A percentile compares a stretch with the other conserved stretches of the same genome.
Conservation (phyloP, 2,888 invertebrate genomes). For the Conus canariensis region DNA sequence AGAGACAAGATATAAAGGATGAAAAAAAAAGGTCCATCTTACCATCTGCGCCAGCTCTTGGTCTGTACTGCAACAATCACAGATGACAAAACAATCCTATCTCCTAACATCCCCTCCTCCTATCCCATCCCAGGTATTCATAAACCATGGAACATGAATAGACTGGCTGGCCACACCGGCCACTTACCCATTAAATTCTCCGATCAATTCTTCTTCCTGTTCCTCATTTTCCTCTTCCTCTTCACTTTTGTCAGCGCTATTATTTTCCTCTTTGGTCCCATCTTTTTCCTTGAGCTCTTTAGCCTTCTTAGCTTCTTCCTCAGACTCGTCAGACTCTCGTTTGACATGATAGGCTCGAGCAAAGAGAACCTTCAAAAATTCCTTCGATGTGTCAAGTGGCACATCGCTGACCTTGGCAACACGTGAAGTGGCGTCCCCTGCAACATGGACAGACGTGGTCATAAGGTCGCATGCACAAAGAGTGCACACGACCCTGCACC, state of each 20-base stretch:
- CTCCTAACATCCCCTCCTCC: background rate
- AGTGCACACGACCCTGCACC: constrained; percentile 20
- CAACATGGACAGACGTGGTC: constrained; percentile 33
- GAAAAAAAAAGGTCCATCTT: background rate
- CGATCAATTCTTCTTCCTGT: constrained; percentile 35
- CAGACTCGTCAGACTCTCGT: constrained; percentile 42
- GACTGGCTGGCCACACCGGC: constrained; percentile 6
- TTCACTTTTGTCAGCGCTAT: constrained; percentile 13
- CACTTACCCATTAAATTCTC: constrained; percentile 45
- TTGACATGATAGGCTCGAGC: constrained; percentile 40
- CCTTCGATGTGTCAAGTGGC: constrained; percentile 36
- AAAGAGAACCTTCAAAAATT: constrained; percentile 43
- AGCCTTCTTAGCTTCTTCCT: constrained; percentile 36
- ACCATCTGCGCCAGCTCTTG: background rate
- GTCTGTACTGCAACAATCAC: constrained; percentile 25
- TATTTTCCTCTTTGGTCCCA: constrained; percentile 24
- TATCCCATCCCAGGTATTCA: background rate
- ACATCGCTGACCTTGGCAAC: constrained; percentile 41
- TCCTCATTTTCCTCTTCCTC: constrained; percentile 36
- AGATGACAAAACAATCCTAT: background rate
- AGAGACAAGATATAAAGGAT: background rate
- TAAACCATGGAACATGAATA: background rate
- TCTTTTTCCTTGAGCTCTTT: constrained; percentile 20
- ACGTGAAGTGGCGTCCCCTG: constrained; percentile 39
- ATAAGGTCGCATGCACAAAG: constrained; percentile 28